Evolutionary conservation across 1,140 invertebrate genomes (phyloP), one percentile per base, ranked within the genome.

Genomic region (Drosophila orosa): DNA sequence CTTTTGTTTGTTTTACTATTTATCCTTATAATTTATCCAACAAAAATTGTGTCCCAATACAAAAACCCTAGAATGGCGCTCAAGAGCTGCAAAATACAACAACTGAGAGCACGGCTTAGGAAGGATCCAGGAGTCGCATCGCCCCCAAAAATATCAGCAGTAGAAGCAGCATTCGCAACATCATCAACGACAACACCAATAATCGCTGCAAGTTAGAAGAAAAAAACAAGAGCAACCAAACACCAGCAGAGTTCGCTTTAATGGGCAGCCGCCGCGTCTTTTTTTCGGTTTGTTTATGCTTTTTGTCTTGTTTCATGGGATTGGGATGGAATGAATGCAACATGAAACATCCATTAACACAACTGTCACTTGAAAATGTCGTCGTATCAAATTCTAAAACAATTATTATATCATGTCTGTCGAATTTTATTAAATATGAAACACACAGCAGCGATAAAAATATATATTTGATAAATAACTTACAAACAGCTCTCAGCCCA

Each of bases 71-170:
- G 90, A 90, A 91, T 47, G 91, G 78, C 86, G 90, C 83, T 61
- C 91, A 92, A 63, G 91, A 91, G 69, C 80, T 92, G 66, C 91
- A 92, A 72, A 92, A 92, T 86, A 92, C 91, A 55, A 92, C 91
- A 78, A 91, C 91, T 59, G 91, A 92, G 80, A 92, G 91, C 73
- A 83, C 80, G 65, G 91, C 91, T 76, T 92, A 92, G 50, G 61
- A 56, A 72, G 82, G 74, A 71, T 56, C 61, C 29, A 50, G n/a
- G n/a, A n/a, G 61, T 78, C 76, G 74, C 90, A 71, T 39, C 57
- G 52, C 24, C 52, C 24, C 52, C 59, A 29, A 17, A 40, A 68
- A 48, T 67, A 50, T 33, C 22, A 78, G 62, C 68, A 72, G 45
- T 57, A 67, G 35, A 54, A 80, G 59, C 60, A 42, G 44, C 58